A percentile compares a stretch with the other conserved stretches of the same genome.
These are phyloP conservation scores for Crax fasciolata DNA, from an alignment of 2,797 vertebrate genomes.

Conservation along the genomic window DNA sequence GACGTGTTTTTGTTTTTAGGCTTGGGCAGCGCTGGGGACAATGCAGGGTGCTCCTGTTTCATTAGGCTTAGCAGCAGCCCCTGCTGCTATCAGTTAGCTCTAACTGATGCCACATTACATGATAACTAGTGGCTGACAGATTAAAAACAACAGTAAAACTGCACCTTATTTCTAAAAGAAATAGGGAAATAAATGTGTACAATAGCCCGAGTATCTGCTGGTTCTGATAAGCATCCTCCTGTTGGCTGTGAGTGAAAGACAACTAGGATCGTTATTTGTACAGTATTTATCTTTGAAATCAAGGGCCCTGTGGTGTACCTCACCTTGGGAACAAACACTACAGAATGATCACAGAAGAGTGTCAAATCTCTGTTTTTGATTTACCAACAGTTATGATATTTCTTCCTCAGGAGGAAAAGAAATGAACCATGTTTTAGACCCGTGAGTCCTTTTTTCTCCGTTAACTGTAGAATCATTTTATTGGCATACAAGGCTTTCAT, in stretches of 20 bases:
- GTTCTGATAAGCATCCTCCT: constrained; percentile 90
- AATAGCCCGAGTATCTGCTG: constrained; percentile 81
- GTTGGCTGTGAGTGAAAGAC: constrained; percentile 91
- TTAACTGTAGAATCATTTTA: constrained; percentile 57
- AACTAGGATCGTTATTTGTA: constrained; percentile 88
- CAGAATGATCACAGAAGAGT: constrained; percentile 80
- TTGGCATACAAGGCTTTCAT: constrained; percentile 45
- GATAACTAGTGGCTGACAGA: constrained; percentile 44
- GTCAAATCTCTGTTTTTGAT: constrained; percentile 80
- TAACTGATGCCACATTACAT: constrained; percentile 37
- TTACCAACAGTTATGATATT: constrained; percentile 77
- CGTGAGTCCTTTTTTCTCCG: constrained; percentile 41
- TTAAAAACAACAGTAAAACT: constrained; percentile 32
- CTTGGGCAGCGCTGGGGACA: constrained; percentile 30
- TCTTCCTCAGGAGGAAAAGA: constrained; percentile 73
- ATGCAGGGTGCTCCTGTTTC: constrained; percentile 35
- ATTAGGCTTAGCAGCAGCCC: constrained; percentile 63
- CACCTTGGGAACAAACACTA: constrained; percentile 85
- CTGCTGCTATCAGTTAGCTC: constrained; percentile 65
- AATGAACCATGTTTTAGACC: constrained; percentile 60
- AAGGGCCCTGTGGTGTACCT: constrained; percentile 87
- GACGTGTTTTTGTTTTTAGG: constrained; percentile 60
- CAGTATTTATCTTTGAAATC: constrained; percentile 91
- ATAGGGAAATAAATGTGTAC: constrained; percentile 70
- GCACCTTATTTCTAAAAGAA: constrained; percentile 78